Percentiles rank a stretch among this genome's conserved stretches.
Conservation (phyloP, 2,797 vertebrate genomes). For the Synanceia verrucosa region DNA sequence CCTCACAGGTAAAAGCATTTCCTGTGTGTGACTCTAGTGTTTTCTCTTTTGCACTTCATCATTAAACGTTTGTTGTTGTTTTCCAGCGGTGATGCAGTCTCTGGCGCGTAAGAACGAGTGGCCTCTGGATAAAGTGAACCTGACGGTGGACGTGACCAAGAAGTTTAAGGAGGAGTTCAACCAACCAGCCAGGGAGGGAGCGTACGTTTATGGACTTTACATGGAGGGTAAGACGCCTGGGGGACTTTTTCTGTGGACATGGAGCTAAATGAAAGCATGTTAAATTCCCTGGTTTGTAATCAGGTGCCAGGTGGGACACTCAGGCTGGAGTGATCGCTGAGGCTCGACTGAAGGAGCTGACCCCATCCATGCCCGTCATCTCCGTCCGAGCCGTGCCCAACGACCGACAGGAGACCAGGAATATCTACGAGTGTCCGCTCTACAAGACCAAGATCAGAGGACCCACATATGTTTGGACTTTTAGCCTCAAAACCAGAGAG, state of each 20-base stretch:
- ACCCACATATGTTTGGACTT: constrained; percentile 76
- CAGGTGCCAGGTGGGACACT: constrained; percentile 83
- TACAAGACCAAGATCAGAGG: constrained; percentile 84
- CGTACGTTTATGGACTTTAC: constrained; percentile 80
- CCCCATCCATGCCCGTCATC: constrained; percentile 80
- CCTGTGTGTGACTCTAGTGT: too few relatives aligned
- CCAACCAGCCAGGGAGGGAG: constrained; percentile 83
- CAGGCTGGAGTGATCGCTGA: constrained; percentile 80
- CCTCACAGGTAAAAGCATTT: constrained; percentile 98
- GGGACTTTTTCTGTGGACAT: background rate
- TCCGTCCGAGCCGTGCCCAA: constrained; percentile 80
- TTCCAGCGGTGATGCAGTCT: constrained; percentile 82
- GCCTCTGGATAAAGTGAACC: constrained; percentile 86
- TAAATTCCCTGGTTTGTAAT: background rate
- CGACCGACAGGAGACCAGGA: constrained; percentile 82
- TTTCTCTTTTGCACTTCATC: background rate
- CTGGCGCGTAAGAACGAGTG: constrained; percentile 88
- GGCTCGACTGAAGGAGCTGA: constrained; percentile 82
- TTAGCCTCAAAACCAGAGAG: constrained; percentile 85
- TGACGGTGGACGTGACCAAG: constrained; percentile 82
- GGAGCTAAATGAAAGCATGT: too few relatives aligned
- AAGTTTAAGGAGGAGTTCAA: constrained; percentile 88
- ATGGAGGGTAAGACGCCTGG: constrained; percentile 80
- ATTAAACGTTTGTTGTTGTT: background rate
- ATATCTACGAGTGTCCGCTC: constrained; percentile 84